These are phyloP conservation scores for Catostomus latipinnis DNA, from an alignment of 2,797 vertebrate species.

Conservation along the genomic window DNA sequence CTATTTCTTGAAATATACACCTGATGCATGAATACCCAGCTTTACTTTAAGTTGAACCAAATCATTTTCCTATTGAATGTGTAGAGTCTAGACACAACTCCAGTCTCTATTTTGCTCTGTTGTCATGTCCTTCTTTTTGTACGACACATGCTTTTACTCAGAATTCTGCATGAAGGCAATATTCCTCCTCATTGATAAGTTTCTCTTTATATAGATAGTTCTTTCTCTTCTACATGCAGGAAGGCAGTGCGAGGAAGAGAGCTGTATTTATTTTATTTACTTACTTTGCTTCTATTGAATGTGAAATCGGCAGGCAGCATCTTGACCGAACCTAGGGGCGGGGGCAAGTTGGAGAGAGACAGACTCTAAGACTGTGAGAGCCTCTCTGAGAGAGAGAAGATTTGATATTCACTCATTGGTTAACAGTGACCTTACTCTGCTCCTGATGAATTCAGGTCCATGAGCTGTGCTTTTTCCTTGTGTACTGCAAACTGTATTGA, in stretches of 20 bases:
- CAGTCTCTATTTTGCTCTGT: constrained; percentile 24
- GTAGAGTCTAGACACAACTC: constrained; percentile 12
- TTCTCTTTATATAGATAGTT: constrained; percentile 30
- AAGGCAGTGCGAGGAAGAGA: constrained; percentile 52
- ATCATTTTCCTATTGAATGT: constrained; percentile 40
- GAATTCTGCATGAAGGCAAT: constrained; percentile 39
- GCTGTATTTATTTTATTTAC: constrained; percentile 51
- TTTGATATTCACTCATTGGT: constrained; percentile 78
- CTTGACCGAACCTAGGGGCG: constrained; percentile 64
- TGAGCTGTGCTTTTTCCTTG: constrained; percentile 70
- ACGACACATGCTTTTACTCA: neutral
- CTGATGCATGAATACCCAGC: constrained; percentile 42
- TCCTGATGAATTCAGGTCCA: constrained; percentile 72
- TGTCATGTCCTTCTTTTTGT: constrained; percentile 27
- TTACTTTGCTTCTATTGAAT: constrained; percentile 60
- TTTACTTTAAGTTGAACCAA: constrained; percentile 39
- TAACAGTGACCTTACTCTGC: constrained; percentile 77
- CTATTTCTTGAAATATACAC: neutral
- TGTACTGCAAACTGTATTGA: constrained; percentile 75
- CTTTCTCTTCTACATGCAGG: constrained; percentile 27
- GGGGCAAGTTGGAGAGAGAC: constrained; percentile 59
- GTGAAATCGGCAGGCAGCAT: constrained; percentile 67
- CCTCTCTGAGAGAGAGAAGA: constrained; percentile 54
- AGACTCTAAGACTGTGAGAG: constrained; percentile 45
- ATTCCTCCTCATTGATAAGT: constrained; percentile 38